A percentile compares a stretch with the other conserved stretches of the same genome.
phyloP scores from a whole-genome alignment of 2,888 invertebrate genomes.

The Plebejus anna region DNA sequence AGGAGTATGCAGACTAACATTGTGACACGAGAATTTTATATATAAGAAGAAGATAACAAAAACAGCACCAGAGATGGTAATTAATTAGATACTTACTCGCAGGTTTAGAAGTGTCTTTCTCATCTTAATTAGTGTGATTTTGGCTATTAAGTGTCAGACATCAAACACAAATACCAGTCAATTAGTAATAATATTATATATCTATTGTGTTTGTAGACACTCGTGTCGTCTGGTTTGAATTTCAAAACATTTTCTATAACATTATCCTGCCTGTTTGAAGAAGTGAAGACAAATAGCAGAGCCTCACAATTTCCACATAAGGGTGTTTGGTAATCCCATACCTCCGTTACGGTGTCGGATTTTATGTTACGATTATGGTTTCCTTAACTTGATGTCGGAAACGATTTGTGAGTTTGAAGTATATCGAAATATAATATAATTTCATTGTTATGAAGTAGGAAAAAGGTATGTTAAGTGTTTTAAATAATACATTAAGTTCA shows the following conservation, averaged over 20 bases:
- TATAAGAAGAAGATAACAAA: too few relatives aligned
- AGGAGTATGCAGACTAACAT: too few relatives aligned
- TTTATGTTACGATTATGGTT: conserved; percentile 14
- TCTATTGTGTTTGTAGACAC: background rate
- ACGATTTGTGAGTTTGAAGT: background rate
- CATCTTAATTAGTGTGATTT: background rate
- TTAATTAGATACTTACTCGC: background rate
- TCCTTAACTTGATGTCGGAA: background rate
- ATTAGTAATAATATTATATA: background rate
- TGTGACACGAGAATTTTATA: too few relatives aligned
- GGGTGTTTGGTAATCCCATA: conserved; percentile 19
- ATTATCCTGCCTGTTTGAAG: conserved; percentile 16
- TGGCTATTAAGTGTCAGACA: background rate
- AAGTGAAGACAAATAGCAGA: conserved; percentile 17
- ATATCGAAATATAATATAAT: background rate
- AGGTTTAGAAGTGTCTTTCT: background rate
- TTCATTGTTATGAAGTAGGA: background rate
- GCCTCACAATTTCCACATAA: conserved; percentile 10
- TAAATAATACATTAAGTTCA: too few relatives aligned
- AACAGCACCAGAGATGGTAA: background rate
- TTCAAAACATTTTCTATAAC: conserved; percentile 20
- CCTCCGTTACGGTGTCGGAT: conserved; percentile 5
- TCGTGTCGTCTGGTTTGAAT: background rate
- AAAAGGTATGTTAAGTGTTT: background rate
- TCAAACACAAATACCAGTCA: background rate